A percentile compares a stretch with the other conserved stretches of the same genome.
Evolutionary conservation across 2,797 vertebrate species (phyloP).

Genomic region (Cyclopterus lumpus): DNA sequence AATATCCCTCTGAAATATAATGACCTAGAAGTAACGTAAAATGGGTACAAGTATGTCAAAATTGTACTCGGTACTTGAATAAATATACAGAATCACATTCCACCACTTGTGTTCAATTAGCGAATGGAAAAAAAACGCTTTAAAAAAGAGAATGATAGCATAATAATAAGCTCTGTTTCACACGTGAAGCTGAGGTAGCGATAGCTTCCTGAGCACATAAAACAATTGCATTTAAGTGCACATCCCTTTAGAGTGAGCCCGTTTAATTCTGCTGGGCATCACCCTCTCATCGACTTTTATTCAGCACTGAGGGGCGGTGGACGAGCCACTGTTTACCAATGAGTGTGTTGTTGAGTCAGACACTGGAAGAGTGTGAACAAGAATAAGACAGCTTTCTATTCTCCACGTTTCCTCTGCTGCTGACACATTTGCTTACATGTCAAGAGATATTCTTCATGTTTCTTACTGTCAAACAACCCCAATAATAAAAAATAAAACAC

Average conservation of each 20-base stretch:
- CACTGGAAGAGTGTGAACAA: neutral
- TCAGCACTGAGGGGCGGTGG: neutral
- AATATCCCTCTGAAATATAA: neutral
- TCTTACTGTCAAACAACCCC: neutral
- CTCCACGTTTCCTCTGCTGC: neutral
- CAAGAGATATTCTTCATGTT: neutral
- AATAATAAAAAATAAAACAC: neutral
- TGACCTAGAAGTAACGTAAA: neutral
- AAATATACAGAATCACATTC: neutral
- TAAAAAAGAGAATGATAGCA: neutral
- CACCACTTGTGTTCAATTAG: neutral
- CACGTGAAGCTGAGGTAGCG: neutral
- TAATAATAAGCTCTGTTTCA: neutral
- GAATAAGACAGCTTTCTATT: neutral
- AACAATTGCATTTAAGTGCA: neutral
- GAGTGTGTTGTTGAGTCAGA: neutral
- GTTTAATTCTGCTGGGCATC: neutral
- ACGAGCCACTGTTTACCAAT: neutral
- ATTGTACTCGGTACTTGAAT: neutral
- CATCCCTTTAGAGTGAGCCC: neutral
- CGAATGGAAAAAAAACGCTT: neutral
- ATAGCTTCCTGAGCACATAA: neutral
- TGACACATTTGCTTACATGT: neutral
- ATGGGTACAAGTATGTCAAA: neutral
- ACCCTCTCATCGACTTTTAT: neutral